Percentiles rank a stretch among this genome's conserved stretches.
Conservation (phyloP, 2,888 invertebrate genomes). For the Eucera pruinosa region DNA sequence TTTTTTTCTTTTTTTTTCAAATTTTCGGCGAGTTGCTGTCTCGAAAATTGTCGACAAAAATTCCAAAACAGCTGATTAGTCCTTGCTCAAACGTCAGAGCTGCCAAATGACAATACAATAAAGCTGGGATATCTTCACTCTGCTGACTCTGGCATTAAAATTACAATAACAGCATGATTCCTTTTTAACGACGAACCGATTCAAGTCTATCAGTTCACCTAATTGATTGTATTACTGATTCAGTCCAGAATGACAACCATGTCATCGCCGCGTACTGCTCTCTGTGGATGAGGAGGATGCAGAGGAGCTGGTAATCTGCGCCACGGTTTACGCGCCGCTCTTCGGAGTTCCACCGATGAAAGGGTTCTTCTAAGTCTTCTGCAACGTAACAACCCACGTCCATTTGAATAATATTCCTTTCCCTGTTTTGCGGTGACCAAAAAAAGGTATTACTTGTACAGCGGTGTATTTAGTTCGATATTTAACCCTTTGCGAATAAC, state of each 20-base stretch:
- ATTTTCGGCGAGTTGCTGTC: slow-evolving; percentile 63
- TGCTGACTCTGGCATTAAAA: slow-evolving; percentile 62
- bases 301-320: slow-evolving; percentile 85
- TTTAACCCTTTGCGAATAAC: too few species aligned
- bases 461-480: too few species aligned
- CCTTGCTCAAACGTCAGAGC: slow-evolving; percentile 61
- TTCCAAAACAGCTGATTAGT: slow-evolving; percentile 49
- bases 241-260: slow-evolving; percentile 85
- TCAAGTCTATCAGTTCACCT: slow-evolving; percentile 48
- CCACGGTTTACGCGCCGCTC: slow-evolving; percentile 95
- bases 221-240: slow-evolving; percentile 72
- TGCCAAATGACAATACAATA: slow-evolving; percentile 63
- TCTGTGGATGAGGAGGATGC: slow-evolving; percentile 76
- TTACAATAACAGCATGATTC: slow-evolving; percentile 63
- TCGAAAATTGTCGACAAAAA: slow-evolving; percentile 39
- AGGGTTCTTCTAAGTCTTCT: slow-evolving; percentile 94
- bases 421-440: too few species aligned
- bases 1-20: too few species aligned
- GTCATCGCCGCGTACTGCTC: slow-evolving; percentile 82
- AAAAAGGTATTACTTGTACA: too few species aligned
- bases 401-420: too few species aligned
- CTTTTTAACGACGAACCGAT: slow-evolving; percentile 59
- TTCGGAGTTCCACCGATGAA: slow-evolving; percentile 91
- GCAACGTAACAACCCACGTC: slow-evolving; percentile 74
- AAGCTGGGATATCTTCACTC: slow-evolving; percentile 61